A percentile compares a stretch with the other conserved stretches of the same genome.
phyloP scores from a whole-genome alignment of 53 echinoderm and acorn worm species.

The Glandiceps talaboti region DNA sequence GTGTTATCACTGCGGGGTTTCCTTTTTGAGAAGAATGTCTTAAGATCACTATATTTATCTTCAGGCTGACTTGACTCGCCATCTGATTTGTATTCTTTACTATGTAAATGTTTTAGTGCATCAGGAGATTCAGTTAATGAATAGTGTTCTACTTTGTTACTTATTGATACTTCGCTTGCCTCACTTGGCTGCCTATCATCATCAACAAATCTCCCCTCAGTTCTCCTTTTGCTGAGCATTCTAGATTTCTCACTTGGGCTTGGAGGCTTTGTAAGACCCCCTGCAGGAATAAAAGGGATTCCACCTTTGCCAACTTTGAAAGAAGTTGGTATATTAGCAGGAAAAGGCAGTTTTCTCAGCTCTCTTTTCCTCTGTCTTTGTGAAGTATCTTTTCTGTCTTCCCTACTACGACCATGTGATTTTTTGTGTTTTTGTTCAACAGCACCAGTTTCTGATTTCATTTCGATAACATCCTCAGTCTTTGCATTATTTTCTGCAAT shows the following conservation, averaged over 20 bases:
- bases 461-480: background rate
- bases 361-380: background rate
- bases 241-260: background rate
- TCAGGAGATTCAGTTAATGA: background rate
- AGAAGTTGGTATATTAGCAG: background rate
- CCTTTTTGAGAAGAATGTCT: background rate
- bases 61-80: background rate
- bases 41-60: background rate
- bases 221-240: background rate
- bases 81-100: background rate
- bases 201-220: background rate
- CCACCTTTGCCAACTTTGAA: background rate
- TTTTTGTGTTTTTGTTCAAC: background rate
- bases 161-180: background rate
- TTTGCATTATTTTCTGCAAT: background rate
- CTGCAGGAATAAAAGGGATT: background rate
- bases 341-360: background rate
- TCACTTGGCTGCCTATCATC: background rate
- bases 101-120: background rate
- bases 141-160: background rate
- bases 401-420: background rate
- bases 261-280: background rate
- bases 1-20: background rate
- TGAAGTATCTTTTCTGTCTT: background rate
- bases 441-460: background rate